These are phyloP conservation scores for Lophius americanus DNA, from an alignment of 2,797 vertebrate genomes.

Conservation along the genomic window DNA sequence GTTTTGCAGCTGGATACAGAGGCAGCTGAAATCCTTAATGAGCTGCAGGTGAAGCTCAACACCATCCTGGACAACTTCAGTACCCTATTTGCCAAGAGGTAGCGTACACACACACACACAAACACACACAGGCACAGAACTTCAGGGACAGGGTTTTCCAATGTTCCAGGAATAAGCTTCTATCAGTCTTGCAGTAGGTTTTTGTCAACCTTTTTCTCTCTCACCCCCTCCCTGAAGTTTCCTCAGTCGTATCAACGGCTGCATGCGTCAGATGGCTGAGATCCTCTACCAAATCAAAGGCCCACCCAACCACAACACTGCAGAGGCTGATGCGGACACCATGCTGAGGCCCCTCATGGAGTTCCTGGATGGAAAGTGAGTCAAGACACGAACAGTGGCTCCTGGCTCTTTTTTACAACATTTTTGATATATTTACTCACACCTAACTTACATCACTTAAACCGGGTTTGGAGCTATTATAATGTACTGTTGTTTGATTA, in stretches of 20 bases:
- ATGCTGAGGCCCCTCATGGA: constrained; percentile 95
- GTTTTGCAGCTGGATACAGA: constrained; percentile 89
- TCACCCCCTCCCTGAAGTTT: constrained; percentile 81
- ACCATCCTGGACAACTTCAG: constrained; percentile 94
- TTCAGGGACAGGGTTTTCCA: neutral
- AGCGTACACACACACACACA: constrained; percentile 38
- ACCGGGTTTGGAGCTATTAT: neutral
- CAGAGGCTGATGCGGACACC: constrained; percentile 92
- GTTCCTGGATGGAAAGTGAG: constrained; percentile 96
- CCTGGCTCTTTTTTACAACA: neutral
- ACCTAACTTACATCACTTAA: neutral
- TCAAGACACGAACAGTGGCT: neutral
- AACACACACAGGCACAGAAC: constrained; percentile 1
- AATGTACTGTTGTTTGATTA: neutral
- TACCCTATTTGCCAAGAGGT: constrained; percentile 93
- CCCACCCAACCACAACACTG: constrained; percentile 88
- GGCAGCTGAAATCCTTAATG: constrained; percentile 91
- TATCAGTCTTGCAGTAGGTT: neutral
- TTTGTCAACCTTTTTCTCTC: neutral
- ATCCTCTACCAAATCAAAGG: constrained; percentile 93
- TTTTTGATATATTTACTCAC: neutral
- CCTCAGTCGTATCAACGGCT: constrained; percentile 88
- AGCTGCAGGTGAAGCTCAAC: constrained; percentile 85
- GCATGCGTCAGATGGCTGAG: constrained; percentile 93
- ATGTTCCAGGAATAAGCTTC: neutral